These are phyloP conservation scores for Myotis myotis DNA, from an alignment of 2,797 vertebrate species.

Conservation along the genomic window DNA sequence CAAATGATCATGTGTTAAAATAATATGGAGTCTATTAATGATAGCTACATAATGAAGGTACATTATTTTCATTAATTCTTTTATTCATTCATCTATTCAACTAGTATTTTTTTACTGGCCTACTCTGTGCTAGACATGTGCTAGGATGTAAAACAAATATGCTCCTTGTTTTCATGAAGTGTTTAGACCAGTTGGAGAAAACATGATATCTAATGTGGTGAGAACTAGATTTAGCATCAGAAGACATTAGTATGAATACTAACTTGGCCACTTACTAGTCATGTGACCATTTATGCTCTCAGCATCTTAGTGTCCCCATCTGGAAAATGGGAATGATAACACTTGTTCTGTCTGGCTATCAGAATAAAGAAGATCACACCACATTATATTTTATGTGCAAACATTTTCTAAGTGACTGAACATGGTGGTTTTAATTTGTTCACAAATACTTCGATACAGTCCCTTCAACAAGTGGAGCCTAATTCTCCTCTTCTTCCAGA, in stretches of 20 bases:
- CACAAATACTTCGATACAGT: background rate
- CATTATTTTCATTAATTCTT: background rate
- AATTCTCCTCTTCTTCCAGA: background rate
- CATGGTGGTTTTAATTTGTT: background rate
- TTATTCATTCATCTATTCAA: conserved; percentile 7
- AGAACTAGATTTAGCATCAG: background rate
- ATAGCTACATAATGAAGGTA: background rate
- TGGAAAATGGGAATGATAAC: background rate
- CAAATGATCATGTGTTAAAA: background rate
- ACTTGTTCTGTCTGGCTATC: background rate
- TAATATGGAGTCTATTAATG: background rate
- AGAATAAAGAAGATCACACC: background rate
- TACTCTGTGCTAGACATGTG: background rate
- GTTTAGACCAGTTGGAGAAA: background rate
- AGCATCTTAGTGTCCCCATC: background rate
- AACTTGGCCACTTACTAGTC: background rate
- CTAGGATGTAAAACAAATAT: background rate
- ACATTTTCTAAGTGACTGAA: background rate
- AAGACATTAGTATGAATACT: background rate
- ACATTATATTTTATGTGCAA: background rate
- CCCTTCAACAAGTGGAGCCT: background rate
- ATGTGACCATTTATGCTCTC: background rate
- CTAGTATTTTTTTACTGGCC: background rate
- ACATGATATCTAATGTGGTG: background rate
- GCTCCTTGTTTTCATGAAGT: background rate